Evolutionary conservation across 2,113 vertebrate genomes (phyloP), one percentile per base, ranked within the genome.

Genomic region (Felis chaus): DNA sequence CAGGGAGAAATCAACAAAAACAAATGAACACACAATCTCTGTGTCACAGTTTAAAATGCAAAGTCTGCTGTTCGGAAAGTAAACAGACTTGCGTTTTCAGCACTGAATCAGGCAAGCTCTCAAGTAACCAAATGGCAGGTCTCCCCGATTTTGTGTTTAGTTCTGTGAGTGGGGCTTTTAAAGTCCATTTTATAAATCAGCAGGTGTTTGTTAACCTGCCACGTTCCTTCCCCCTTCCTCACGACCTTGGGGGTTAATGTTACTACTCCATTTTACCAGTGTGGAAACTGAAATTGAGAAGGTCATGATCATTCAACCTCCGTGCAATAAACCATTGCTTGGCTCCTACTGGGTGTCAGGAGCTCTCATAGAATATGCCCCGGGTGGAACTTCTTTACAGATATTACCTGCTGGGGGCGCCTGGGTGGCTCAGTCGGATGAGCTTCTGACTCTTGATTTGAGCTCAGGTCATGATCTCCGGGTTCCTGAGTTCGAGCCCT

Each of bases 321-420:
- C n/a, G 10, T 27, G 33, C 6, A 19, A 12, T 25, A 25, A 39
- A 78, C 29, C 53, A 48, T 8, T 1, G 1, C 74, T 41, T n/a
- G 11, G 27, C 15, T 4, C 19, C 66, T 48, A 5, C 45, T 27
- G n/a, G 12, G 29, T 2, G 5, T 19, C 53, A 7, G 19, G 16
- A 1, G 3, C 18, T 7, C 10, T 1, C 0, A 2, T 19, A 1
- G 71, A 11, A 15, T 6, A 2, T 31, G 87, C 41, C 0, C 0
- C 1, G 4, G 33, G 21, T 0, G 33, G 39, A n/a, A 19, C 36
- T 6, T 27, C 33, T 21, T 39, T 66, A 55, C 55, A 7, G 16
- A 1, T 18, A 1, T 53, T 19, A 13, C 71, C 23, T 27, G 4
- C 18, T 7, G 19, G 57, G 19, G 57, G 8, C 21, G 7, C 57